Conservation (phyloP, 2,113 vertebrate species). For the Odontesthes bonariensis region DNA sequence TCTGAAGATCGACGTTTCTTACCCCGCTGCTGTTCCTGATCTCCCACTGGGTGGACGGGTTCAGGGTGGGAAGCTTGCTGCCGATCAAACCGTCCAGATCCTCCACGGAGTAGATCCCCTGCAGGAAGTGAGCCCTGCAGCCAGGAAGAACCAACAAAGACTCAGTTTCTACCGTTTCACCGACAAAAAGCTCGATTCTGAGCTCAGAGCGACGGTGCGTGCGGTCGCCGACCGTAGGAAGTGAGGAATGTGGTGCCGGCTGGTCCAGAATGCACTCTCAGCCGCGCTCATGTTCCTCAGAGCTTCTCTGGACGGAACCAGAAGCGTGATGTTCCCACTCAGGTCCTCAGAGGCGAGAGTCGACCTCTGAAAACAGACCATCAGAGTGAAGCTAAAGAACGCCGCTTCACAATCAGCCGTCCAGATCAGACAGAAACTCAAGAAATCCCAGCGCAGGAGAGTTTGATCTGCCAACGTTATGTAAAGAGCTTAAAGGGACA, state of each 20-base stretch:
- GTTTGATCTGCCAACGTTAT: too few relatives aligned
- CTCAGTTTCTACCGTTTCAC: too few relatives aligned
- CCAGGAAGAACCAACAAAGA: slow-evolving; percentile 4
- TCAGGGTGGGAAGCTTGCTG: slow-evolving; percentile 82
- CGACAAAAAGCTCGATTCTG: background rate
- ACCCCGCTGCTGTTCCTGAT: slow-evolving; percentile 84
- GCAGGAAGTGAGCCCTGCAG: slow-evolving; percentile 88
- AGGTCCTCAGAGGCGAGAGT: slow-evolving; percentile 65
- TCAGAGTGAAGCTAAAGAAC: too few relatives aligned
- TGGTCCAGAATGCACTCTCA: slow-evolving; percentile 84
- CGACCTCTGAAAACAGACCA: slow-evolving; percentile 27
- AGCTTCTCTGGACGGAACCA: slow-evolving; percentile 84
- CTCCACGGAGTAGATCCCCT: slow-evolving; percentile 83
- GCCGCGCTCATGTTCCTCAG: slow-evolving; percentile 76
- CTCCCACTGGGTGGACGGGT: slow-evolving; percentile 83
- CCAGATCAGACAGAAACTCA: too few relatives aligned
- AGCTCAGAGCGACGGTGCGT: background rate
- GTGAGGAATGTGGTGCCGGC: slow-evolving; percentile 78
- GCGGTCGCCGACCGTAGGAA: slow-evolving; percentile 84
- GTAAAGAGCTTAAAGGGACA: too few relatives aligned
- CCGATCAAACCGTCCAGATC: slow-evolving; percentile 80
- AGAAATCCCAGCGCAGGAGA: too few relatives aligned
- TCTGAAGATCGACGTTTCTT: slow-evolving; percentile 16
- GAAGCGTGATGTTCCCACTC: slow-evolving; percentile 83
- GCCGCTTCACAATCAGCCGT: too few relatives aligned